phyloP scores from a whole-genome alignment of 2,797 vertebrate species.

The Carcharodon carcharias region DNA sequence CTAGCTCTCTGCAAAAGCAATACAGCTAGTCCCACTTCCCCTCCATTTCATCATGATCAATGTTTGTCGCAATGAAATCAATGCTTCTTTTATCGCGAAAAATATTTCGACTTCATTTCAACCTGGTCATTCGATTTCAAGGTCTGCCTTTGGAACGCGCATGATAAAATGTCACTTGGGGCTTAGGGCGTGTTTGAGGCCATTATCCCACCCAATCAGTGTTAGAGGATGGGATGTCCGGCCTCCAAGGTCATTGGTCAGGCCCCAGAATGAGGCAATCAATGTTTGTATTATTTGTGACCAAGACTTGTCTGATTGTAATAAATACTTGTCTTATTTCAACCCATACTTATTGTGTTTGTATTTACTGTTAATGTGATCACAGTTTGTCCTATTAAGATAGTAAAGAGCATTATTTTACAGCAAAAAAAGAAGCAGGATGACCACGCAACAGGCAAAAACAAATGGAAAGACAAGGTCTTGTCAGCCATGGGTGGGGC shows the following conservation, averaged over 20 bases:
- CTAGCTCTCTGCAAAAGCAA: not conserved
- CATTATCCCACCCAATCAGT: too few species aligned
- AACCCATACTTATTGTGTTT: not conserved
- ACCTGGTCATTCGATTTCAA: too few species aligned
- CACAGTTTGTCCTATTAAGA: too few species aligned
- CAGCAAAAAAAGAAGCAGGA: constrained; percentile 55
- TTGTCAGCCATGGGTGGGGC: constrained; percentile 54
- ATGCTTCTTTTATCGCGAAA: not conserved
- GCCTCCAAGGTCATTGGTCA: too few species aligned
- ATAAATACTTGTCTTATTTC: not conserved
- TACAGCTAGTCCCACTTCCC: not conserved
- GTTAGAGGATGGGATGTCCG: too few species aligned
- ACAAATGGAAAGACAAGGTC: constrained; percentile 64
- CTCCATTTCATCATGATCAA: not conserved
- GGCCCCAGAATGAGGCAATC: too few species aligned
- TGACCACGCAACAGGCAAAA: constrained; percentile 55
- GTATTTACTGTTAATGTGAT: not conserved
- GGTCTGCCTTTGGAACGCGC: too few species aligned
- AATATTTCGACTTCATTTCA: too few species aligned
- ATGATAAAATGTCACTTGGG: too few species aligned
- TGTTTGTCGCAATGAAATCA: not conserved
- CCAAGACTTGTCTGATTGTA: not conserved
- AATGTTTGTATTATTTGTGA: not conserved
- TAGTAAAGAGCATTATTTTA: constrained; percentile 49
- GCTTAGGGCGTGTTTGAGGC: too few species aligned